phyloP scores from a whole-genome alignment of 2,113 vertebrate species.

The Synodontis membranacea region DNA sequence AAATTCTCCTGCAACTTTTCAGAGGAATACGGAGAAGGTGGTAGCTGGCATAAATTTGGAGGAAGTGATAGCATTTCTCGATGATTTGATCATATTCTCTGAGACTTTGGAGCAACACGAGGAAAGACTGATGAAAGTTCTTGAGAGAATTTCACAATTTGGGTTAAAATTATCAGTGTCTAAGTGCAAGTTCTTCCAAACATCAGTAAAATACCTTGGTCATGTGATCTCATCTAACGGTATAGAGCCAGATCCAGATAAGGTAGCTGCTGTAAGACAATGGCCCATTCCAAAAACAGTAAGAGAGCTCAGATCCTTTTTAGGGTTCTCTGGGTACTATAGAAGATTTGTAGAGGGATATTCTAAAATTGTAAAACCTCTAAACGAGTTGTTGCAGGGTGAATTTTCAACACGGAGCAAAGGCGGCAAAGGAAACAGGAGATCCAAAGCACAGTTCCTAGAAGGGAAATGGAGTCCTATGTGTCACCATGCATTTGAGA shows the following conservation, averaged over 20 bases:
- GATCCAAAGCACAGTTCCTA: neutral
- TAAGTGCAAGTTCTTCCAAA: conserved; percentile 52
- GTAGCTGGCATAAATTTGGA: conserved; percentile 47
- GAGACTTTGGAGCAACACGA: conserved; percentile 44
- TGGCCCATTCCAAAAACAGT: conserved; percentile 37
- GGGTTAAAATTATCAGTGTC: conserved; percentile 45
- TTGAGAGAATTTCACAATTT: conserved; percentile 30
- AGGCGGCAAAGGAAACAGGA: conserved; percentile 26
- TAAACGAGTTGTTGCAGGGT: conserved; percentile 50
- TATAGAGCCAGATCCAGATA: conserved; percentile 43
- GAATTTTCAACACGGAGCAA: conserved; percentile 17
- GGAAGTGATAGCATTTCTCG: conserved; percentile 47
- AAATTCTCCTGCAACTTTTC: conserved; percentile 47
- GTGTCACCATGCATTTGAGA: conserved; percentile 41
- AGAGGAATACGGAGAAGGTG: conserved; percentile 50
- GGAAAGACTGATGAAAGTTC: conserved; percentile 43
- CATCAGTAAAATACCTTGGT: conserved; percentile 43
- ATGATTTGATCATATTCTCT: conserved; percentile 49
- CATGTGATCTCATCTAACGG: conserved; percentile 48
- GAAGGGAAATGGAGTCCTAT: neutral
- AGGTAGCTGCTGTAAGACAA: conserved; percentile 29
- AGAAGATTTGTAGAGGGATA: conserved; percentile 30
- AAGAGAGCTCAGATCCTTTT: conserved; percentile 34
- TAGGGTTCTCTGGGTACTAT: conserved; percentile 47
- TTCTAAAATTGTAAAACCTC: conserved; percentile 36